phyloP scores from a whole-genome alignment of 2,113 vertebrate genomes.

The Laterallus jamaicensis region DNA sequence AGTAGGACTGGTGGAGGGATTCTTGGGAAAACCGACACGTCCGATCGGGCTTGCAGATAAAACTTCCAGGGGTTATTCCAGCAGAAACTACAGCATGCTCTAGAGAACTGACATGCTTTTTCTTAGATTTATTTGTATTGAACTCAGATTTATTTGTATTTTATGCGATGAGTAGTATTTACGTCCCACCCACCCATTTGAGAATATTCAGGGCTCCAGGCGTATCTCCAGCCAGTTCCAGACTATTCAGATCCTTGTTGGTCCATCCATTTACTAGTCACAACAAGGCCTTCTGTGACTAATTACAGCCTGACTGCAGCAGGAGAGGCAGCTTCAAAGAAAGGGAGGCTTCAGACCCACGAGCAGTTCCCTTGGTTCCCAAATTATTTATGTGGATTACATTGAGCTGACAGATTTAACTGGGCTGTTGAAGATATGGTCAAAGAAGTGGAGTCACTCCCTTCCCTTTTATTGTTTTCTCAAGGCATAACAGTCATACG shows the following conservation, averaged over 20 bases:
- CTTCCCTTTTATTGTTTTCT: conserved; percentile 59
- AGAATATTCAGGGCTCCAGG: conserved; percentile 20
- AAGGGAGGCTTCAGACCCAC: background rate
- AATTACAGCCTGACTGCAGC: conserved; percentile 47
- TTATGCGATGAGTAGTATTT: conserved; percentile 36
- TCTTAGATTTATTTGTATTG: too few species aligned
- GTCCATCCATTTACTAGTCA: conserved; percentile 41
- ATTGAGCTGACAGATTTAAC: conserved; percentile 59
- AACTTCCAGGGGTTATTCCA: background rate
- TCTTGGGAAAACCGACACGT: conserved; percentile 3
- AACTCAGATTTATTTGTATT: conserved; percentile 50
- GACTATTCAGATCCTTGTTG: conserved; percentile 30
- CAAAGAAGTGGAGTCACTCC: conserved; percentile 38
- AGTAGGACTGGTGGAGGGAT: background rate
- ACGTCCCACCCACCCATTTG: conserved; percentile 28
- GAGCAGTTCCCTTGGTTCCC: conserved; percentile 34
- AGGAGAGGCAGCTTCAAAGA: conserved; percentile 59
- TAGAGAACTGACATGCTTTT: background rate
- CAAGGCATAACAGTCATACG: conserved; percentile 16
- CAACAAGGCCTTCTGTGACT: conserved; percentile 41
- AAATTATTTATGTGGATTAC: conserved; percentile 61
- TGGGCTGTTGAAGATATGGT: conserved; percentile 42
- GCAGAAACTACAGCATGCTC: background rate
- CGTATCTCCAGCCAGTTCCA: conserved; percentile 1
- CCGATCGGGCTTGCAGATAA: background rate